Conservation (phyloP, 2,888 invertebrate species). For the Drosophila mimica region DNA sequence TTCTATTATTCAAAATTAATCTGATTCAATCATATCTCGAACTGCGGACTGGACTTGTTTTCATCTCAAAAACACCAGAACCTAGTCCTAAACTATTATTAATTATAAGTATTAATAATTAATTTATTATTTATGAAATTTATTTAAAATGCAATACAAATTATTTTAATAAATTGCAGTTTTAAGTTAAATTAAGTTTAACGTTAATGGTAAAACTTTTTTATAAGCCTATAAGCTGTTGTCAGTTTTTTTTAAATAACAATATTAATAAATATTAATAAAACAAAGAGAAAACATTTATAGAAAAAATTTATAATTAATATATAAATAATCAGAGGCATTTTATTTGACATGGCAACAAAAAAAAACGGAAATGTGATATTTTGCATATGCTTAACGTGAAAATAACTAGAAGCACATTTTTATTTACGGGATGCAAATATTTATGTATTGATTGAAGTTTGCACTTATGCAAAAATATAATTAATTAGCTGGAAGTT, state of each 20-base stretch:
- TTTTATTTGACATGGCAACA: not conserved
- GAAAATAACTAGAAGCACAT: not conserved
- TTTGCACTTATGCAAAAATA: constrained; percentile 4
- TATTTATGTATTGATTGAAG: not conserved
- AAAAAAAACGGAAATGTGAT: not conserved
- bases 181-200: not conserved
- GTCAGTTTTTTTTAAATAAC: not conserved
- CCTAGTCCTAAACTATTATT: not conserved
- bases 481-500: constrained; percentile 46
- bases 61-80: not conserved
- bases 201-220: not conserved
- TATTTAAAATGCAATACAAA: not conserved
- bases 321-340: not conserved
- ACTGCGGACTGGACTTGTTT: not conserved
- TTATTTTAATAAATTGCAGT: no score
- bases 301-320: not conserved
- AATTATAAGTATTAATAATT: not conserved
- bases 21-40: not conserved
- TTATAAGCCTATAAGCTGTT: not conserved
- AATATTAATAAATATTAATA: not conserved
- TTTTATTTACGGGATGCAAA: not conserved
- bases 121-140: not conserved
- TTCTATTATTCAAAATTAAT: not conserved
- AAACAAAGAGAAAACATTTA: not conserved
- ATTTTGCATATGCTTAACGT: not conserved